Base-by-base conservation (phyloP, 2,888 invertebrate species). In the Sicus ferrugineus region DNA sequence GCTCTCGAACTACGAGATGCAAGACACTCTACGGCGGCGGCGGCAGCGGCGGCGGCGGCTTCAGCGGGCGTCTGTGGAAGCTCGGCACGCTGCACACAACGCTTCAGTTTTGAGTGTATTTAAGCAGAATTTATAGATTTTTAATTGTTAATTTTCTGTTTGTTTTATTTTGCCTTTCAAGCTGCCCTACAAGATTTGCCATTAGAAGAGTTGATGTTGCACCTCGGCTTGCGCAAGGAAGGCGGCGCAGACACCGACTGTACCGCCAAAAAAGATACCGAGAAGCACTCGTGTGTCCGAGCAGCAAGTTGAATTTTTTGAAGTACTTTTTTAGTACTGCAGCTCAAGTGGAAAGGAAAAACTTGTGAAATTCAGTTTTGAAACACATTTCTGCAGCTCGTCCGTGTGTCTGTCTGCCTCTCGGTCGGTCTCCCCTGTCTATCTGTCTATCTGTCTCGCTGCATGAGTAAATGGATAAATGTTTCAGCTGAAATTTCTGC, bases 101-200 rank as follows among this genome's bases (percentile, higher is more conserved):
- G 52, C 34, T n/a, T n/a, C 68, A 62, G 54, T 68, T 68, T n/a
- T 31, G 38, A 52, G 54, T 52, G 38, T 21, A 61, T 61, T 67
- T 67, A 50, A 62, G 68, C 38, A 65, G 34, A 68, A 68, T 62
- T 68, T 68, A 68, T 68, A 26, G 68, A 68, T 68, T 62, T 68
- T 68, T 68, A 68, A 68, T 62, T 62, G 62, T 46, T 21, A 28
- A 54, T 42, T 68, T 67, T 62, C 42, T 56, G 52, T 46, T 38
- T 56, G 9, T 59, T 31, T 59, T 42, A 3, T 2, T 4, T 42
- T 34, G 34, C 14, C 34, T 34, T 34, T 14, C n/a, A 42, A 9
- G 42, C 42, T 42, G 42, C 42, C n/a, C 42, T n/a, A 42, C 4
- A 14, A 3, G 14, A 42, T 42, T 42, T 42, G 14, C 19, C 31